Evolutionary conservation across 2,113 vertebrate genomes (phyloP), one percentile per base, ranked within the genome.

Genomic region (Rissa tridactyla): DNA sequence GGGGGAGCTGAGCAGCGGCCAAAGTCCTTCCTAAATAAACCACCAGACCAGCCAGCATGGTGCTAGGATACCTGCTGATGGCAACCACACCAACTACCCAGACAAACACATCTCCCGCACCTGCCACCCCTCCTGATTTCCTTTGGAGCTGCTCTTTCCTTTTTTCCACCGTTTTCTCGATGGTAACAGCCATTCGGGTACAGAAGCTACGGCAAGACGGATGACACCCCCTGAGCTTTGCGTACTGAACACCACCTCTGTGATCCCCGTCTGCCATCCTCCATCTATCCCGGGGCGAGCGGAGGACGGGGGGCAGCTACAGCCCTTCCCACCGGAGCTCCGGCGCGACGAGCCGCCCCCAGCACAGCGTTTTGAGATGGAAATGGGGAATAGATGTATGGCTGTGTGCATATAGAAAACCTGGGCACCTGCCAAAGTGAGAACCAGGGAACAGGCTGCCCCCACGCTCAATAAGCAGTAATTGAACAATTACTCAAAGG

Each of bases 401-500:
- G 85, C 69, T 91, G 87, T 0, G 64, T 2, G 70, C 6, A 0
- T 22, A 26, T 2, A 42, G 71, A 10, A 60, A 91, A 25, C 36
- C 92, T 88, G 94, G 87, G 84, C 6, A 10, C 51, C 95, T 94
- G 90, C 90, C 96, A 88, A 58, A n/a, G 82, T 4, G 19, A 30
- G 36, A 38, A 16, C 13, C 62, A 7, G 38, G 77, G 86, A 52
- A 47, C 81, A n/a, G 29, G 90, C 90, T 66, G 87, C 84, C 90
- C 96, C 93, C 73, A 29, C 40, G 52, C 89, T 94, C 94, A 7
- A 42, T 57, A 14, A 88, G 81, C 76, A 1, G 13, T 84, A 94
- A 94, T 90, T 88, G 94, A 92, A 92, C 79, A 94, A 94, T 88
- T 83, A 76, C 76, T 92, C 84, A 29, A 73, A 88, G 62, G 38